phyloP scores from a whole-genome alignment of 2,888 invertebrate genomes.

The Platerodrilus igneus region DNA sequence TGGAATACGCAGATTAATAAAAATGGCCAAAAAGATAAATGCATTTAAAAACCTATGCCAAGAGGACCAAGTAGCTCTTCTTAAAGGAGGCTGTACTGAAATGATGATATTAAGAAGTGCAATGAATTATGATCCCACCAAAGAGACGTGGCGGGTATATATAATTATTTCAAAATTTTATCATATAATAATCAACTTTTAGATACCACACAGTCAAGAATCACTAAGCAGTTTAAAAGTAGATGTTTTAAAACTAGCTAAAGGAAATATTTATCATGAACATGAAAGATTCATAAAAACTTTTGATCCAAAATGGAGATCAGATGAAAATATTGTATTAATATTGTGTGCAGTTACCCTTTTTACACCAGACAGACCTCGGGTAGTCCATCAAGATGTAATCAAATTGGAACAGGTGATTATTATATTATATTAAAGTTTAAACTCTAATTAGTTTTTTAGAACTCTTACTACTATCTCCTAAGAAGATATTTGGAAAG shows the following conservation, averaged over 20 bases:
- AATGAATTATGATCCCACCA: constrained; percentile 84
- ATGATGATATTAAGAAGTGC: constrained; percentile 93
- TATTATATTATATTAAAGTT: constrained; percentile 1
- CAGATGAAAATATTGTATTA: constrained; percentile 85
- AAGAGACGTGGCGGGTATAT: constrained; percentile 85
- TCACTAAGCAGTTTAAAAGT: constrained; percentile 76
- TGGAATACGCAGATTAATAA: constrained; percentile 81
- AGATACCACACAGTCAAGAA: constrained; percentile 76
- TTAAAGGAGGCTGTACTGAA: constrained; percentile 94
- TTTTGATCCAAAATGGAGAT: constrained; percentile 79
- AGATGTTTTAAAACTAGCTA: constrained; percentile 86
- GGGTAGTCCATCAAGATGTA: constrained; percentile 78
- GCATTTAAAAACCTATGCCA: constrained; percentile 92
- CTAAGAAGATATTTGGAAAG: constrained; percentile 80
- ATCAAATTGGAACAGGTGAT: constrained; percentile 78
- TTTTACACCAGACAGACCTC: constrained; percentile 78
- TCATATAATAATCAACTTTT: no score
- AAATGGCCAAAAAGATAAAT: constrained; percentile 79
- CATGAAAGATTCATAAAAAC: constrained; percentile 81
- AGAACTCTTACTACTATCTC: constrained; percentile 88
- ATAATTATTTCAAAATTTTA: no score
- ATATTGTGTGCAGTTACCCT: constrained; percentile 87
- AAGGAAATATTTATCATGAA: constrained; percentile 83
- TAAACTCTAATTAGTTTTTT: constrained; percentile 35
- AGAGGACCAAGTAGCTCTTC: constrained; percentile 81